phyloP scores from a whole-genome alignment of 2,113 vertebrate genomes.

The Camelus dromedarius region DNA sequence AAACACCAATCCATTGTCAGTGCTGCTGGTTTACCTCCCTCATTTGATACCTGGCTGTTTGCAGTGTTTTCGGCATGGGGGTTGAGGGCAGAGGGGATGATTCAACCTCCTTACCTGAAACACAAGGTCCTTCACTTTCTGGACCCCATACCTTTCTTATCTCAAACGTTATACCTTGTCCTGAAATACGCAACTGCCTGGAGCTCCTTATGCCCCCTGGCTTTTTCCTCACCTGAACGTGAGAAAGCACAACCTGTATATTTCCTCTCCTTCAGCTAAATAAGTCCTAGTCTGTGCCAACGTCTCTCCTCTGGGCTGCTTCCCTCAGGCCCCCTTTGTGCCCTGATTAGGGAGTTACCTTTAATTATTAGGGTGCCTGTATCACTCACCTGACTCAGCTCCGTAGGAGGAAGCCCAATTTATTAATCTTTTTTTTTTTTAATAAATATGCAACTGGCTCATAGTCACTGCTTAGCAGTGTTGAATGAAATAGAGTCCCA shows the following conservation, averaged over 20 bases:
- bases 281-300: not conserved
- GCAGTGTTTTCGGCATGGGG: not conserved
- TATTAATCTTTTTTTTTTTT: not conserved
- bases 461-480: not conserved
- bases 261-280: not conserved
- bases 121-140: not conserved
- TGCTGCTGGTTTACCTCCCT: not conserved
- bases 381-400: not conserved
- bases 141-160: not conserved
- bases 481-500: not conserved
- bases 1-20: not conserved
- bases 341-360: not conserved
- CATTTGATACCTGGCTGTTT: not conserved
- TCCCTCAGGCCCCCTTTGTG: not conserved
- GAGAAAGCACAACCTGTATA: not conserved
- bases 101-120: not conserved
- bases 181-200: not conserved
- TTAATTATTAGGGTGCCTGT: not conserved
- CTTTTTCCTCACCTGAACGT: not conserved
- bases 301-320: not conserved
- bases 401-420: not conserved
- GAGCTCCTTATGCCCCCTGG: not conserved
- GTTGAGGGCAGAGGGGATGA: too few relatives aligned
- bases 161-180: not conserved
- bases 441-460: not conserved